Evolutionary conservation across 2,888 invertebrate genomes (phyloP).

Genomic region (Cataglyphis cursor): DNA sequence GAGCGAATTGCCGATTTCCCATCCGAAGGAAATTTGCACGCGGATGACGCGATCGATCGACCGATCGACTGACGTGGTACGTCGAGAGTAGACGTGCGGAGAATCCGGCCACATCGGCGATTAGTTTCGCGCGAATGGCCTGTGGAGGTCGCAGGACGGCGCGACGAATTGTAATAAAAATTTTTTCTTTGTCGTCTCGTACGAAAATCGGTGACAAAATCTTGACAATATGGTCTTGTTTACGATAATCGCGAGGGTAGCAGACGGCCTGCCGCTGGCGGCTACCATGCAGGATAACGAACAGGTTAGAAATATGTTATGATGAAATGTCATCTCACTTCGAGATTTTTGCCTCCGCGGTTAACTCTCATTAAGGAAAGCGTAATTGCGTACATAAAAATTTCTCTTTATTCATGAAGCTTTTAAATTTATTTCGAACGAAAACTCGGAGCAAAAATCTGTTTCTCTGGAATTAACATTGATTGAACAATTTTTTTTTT

Average conservation of each 20-base stretch:
- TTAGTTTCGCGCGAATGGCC: slow-evolving; percentile 75
- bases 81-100: slow-evolving; percentile 77
- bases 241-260: slow-evolving; percentile 98
- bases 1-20: background rate
- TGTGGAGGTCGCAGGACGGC: slow-evolving; percentile 37
- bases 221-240: slow-evolving; percentile 94
- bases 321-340: slow-evolving; percentile 70
- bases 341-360: background rate
- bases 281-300: slow-evolving; percentile 99
- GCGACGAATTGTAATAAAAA: slow-evolving; percentile 25
- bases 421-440: background rate
- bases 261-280: slow-evolving; percentile 97
- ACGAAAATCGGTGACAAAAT: slow-evolving; percentile 32
- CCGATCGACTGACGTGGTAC: slow-evolving; percentile 82
- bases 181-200: slow-evolving; percentile 5
- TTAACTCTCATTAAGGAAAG: background rate
- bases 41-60: background rate
- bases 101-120: slow-evolving; percentile 73
- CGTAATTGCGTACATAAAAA: background rate
- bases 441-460: background rate
- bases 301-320: slow-evolving; percentile 90
- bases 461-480: background rate
- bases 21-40: background rate
- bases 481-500: background rate
- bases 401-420: background rate